phyloP scores from a whole-genome alignment of 2,113 vertebrate species.

The Pseudopodoces humilis region DNA sequence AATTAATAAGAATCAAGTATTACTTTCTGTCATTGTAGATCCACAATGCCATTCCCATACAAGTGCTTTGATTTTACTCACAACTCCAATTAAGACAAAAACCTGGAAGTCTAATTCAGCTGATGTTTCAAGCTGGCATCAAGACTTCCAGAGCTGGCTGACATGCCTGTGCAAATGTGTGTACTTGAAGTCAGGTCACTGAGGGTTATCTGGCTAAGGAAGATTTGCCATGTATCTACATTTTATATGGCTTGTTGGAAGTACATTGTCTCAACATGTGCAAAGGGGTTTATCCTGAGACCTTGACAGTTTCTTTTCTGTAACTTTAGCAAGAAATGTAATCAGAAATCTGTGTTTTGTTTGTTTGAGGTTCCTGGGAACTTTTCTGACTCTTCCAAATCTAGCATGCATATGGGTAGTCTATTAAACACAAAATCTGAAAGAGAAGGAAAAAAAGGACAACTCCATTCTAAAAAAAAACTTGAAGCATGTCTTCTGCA shows the following conservation, averaged over 20 bases:
- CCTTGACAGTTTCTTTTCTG: neutral
- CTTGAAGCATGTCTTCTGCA: neutral
- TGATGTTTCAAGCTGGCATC: neutral
- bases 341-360: neutral
- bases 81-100: neutral
- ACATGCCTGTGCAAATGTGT: fast-evolving
- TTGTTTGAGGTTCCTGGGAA: neutral
- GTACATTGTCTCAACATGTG: neutral
- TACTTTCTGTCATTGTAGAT: neutral
- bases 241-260: neutral
- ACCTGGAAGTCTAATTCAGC: neutral
- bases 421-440: neutral
- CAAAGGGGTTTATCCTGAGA: neutral
- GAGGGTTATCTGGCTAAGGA: neutral
- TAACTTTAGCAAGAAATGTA: neutral
- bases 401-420: neutral
- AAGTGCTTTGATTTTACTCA: neutral
- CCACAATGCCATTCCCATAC: neutral
- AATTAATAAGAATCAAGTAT: neutral
- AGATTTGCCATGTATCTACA: neutral
- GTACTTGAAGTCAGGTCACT: neutral
- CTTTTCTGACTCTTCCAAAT: neutral
- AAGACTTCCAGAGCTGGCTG: neutral
- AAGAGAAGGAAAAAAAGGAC: neutral
- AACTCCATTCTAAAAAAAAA: neutral